Conservation (phyloP, 2,113 vertebrate genomes). For the Enhydra lutris region DNA sequence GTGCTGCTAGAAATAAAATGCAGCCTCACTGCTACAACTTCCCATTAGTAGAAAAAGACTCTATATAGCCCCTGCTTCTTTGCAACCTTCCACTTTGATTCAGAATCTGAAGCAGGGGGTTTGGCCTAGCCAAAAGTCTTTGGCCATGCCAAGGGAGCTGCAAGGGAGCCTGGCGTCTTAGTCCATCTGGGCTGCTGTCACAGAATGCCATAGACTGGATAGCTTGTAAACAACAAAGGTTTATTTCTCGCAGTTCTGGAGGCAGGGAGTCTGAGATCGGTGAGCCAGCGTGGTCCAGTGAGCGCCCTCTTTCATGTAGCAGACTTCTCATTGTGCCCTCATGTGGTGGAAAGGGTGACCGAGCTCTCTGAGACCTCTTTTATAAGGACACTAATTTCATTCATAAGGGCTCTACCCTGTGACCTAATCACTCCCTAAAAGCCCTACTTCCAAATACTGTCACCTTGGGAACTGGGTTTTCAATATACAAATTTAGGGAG, state of each 20-base stretch:
- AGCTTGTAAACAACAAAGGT: neutral
- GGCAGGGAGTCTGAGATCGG: neutral
- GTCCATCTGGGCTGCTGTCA: neutral
- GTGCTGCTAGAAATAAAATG: neutral
- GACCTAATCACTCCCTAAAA: neutral
- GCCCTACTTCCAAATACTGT: neutral
- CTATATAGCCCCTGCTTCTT: neutral
- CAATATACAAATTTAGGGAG: neutral
- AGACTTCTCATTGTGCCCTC: neutral
- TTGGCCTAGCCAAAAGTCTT: neutral
- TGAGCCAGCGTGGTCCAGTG: neutral
- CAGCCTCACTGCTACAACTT: neutral
- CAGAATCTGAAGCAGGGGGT: neutral
- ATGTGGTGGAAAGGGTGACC: neutral
- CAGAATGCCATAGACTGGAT: neutral
- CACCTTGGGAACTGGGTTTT: neutral
- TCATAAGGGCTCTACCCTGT: neutral
- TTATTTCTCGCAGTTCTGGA: neutral
- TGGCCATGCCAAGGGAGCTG: neutral
- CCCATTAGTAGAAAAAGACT: neutral
- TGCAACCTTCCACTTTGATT: neutral
- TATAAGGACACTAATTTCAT: neutral
- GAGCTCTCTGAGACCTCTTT: neutral
- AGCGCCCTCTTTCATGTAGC: neutral
- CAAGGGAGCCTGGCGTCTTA: neutral